Evolutionary conservation across 2,888 invertebrate genomes (phyloP), one percentile per base, ranked within the genome.

Genomic region (Hirtodrosophila histrioides): DNA sequence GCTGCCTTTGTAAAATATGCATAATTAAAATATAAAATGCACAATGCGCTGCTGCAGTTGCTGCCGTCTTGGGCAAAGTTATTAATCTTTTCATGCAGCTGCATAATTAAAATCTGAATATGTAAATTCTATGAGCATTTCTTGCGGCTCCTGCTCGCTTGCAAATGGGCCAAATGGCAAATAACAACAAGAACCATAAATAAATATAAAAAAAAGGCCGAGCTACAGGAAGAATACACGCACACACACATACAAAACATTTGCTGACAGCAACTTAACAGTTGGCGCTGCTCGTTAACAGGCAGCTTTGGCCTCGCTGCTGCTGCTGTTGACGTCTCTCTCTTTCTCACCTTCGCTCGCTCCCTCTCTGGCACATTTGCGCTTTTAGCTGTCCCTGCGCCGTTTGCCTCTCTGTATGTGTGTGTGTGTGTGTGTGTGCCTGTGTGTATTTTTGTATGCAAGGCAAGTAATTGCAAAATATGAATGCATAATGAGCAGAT

Each of bases 1-100:
- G 56, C 58, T 70, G 62, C 55, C 55, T 79, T 79, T 66, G 67
- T 69, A 65, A 77, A 69, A 79, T 75, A 56, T 75, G 69, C 86
- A 88, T 88, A 85, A 85, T 88, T 88, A 84, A 83, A 83, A 83
- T 54, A 67, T 76, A 70, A 71, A 83, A 80, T 82, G 77, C 81
- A 77, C 76, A 83, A 73, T 71, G 46, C 55, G 43, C 37, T 48
- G 35, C 17, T 65, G 49, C 55, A 31, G 54, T 41, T 39, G 65
- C 50, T 8, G 33, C 35, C 44, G 29, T 56, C 63, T 56, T 58
- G 60, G 57, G 55, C 57, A 65, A 85, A 85, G 82, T 87, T 88
- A 87, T 89, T 90, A 90, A 88, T 88, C 90, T 91, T 91, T 91
- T 92, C 92, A 92, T 91, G 92, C 88, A 78, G 87, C 87, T 89